phyloP scores from a whole-genome alignment of 2,888 invertebrate genomes.

The Aricia artaxerxes region DNA sequence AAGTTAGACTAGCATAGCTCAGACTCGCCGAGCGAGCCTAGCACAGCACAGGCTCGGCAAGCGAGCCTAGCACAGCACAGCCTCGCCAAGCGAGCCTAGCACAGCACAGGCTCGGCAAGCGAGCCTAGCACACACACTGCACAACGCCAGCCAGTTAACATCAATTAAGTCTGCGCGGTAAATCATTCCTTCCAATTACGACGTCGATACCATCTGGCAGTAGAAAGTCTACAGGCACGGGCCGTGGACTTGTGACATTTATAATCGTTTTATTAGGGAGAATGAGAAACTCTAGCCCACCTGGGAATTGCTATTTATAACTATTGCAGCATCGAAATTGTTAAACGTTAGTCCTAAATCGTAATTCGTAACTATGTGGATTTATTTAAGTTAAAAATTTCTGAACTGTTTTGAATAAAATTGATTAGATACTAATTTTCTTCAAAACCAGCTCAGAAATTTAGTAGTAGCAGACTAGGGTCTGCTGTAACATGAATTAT shows the following conservation, averaged over 20 bases:
- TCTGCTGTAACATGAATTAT: too few species aligned
- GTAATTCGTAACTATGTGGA: too few species aligned
- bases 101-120: background rate
- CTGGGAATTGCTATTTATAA: background rate
- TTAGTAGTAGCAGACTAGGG: too few species aligned
- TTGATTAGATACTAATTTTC: too few species aligned
- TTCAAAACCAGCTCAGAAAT: too few species aligned
- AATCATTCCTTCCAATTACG: constrained; percentile 22
- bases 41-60: too few species aligned
- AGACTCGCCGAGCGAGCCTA: too few species aligned
- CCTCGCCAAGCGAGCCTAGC: too few species aligned
- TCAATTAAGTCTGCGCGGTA: constrained; percentile 11
- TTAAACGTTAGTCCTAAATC: background rate
- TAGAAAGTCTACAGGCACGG: constrained; percentile 5
- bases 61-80: background rate
- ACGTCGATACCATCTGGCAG: background rate
- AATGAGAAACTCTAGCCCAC: background rate
- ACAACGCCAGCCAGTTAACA: background rate
- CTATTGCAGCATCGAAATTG: background rate
- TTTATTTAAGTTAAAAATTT: too few species aligned
- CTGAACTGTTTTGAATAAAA: too few species aligned
- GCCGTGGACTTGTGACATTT: background rate
- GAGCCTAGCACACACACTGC: background rate
- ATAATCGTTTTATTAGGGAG: constrained; percentile 6
- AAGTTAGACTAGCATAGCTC: too few species aligned